Conservation (phyloP, 92 coral and sea anemone genomes). For the Chrysogorgia sp. region DNA sequence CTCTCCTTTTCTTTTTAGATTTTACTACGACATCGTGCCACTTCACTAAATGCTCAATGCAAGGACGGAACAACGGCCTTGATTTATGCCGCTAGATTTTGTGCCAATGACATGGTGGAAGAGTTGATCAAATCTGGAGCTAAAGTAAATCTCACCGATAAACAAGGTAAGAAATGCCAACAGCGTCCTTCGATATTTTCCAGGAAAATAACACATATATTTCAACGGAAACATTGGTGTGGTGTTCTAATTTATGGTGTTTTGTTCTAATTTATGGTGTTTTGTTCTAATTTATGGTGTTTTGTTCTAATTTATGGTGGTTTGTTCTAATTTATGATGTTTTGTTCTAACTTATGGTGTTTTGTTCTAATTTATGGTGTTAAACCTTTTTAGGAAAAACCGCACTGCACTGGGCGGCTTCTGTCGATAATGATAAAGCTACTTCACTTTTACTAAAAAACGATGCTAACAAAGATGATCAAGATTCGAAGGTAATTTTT, state of each 20-base stretch:
- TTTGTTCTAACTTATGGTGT: too few species aligned
- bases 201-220: too few species aligned
- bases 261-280: too few species aligned
- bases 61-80: slow-evolving; percentile 92
- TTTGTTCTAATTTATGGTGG: too few species aligned
- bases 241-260: too few species aligned
- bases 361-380: too few species aligned
- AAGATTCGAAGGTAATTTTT: slow-evolving; percentile 87
- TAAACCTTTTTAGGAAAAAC: slow-evolving; percentile 87
- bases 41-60: slow-evolving; percentile 84
- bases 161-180: slow-evolving; percentile 74
- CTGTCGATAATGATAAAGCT: too few species aligned
- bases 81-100: slow-evolving; percentile 84
- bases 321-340: too few species aligned
- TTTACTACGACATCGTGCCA: slow-evolving; percentile 83
- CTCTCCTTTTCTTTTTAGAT: slow-evolving; percentile 70
- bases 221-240: too few species aligned
- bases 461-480: slow-evolving; percentile 91
- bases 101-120: slow-evolving; percentile 78
- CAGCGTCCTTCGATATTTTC: too few species aligned
- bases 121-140: too few species aligned
- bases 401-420: slow-evolving; percentile 94
- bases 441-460: slow-evolving; percentile 80
- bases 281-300: too few species aligned
- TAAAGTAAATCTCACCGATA: slow-evolving; percentile 84